Percentiles rank a stretch among this genome's conserved stretches.
Conservation (phyloP, 2,888 invertebrate species). For the Trichopoda pennipes region DNA sequence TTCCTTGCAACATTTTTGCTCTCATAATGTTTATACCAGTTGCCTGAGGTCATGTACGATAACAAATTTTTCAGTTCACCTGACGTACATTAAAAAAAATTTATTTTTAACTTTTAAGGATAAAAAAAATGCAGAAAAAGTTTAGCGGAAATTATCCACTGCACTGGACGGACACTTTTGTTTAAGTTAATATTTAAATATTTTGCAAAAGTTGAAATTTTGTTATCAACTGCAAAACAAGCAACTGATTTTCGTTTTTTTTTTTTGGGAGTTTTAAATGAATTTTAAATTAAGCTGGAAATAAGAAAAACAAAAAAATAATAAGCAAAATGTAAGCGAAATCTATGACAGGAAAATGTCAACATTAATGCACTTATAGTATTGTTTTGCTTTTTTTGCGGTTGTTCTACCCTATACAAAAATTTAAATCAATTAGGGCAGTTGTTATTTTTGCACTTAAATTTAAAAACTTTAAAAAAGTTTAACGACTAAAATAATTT, state of each 20-base stretch:
- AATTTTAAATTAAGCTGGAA: constrained; percentile 40
- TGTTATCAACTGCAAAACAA: constrained; percentile 37
- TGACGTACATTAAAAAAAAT: constrained; percentile 32
- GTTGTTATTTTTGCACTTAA: too few relatives aligned
- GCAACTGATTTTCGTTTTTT: constrained; percentile 25
- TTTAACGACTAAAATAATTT: too few relatives aligned
- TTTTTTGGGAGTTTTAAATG: constrained; percentile 1
- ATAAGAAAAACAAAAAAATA: constrained; percentile 53
- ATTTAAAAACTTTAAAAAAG: too few relatives aligned
- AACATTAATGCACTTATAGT: neutral
- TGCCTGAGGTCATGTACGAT: constrained; percentile 49
- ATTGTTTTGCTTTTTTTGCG: neutral
- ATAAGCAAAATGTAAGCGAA: constrained; percentile 34
- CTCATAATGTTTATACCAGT: constrained; percentile 38
- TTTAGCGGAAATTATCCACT: constrained; percentile 10
- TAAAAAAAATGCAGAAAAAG: constrained; percentile 2
- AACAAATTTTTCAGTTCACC: constrained; percentile 31
- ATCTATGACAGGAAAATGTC: constrained; percentile 6
- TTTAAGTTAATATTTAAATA: constrained; percentile 47
- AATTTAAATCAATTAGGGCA: too few relatives aligned
- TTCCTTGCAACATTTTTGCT: constrained; percentile 19
- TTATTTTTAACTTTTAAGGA: constrained; percentile 15
- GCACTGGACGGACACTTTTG: constrained; percentile 27
- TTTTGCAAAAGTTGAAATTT: constrained; percentile 46
- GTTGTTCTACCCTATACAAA: neutral